These are phyloP conservation scores for Sciurus niger DNA, from an alignment of 2,113 vertebrate species.

Conservation along the genomic window DNA sequence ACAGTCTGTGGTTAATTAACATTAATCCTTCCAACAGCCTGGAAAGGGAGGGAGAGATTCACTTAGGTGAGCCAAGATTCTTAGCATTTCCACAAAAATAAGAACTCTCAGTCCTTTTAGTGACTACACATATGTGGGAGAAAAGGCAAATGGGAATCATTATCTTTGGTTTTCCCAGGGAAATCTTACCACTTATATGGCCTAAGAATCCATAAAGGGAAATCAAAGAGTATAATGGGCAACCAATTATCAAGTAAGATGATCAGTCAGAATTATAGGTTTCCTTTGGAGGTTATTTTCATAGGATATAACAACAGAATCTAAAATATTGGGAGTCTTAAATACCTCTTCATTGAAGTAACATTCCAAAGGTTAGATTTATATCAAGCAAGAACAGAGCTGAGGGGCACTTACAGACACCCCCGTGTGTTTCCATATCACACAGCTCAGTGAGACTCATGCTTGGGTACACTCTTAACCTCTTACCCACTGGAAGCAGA, in stretches of 20 bases:
- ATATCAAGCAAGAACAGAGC: background rate
- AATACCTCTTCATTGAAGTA: background rate
- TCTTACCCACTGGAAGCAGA: background rate
- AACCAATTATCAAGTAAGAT: background rate
- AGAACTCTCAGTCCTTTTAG: background rate
- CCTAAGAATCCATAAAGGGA: background rate
- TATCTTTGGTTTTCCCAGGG: background rate
- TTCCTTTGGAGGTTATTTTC: slow-evolving; percentile 8
- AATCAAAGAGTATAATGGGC: background rate
- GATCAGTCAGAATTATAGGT: background rate
- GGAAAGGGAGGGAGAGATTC: background rate
- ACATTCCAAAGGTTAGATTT: background rate
- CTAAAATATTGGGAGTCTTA: background rate
- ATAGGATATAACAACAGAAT: background rate
- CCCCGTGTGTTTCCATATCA: background rate
- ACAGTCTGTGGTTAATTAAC: background rate
- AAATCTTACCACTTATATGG: background rate
- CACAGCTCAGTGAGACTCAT: background rate
- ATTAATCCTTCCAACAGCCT: background rate
- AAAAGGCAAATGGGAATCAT: background rate
- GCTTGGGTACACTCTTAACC: background rate
- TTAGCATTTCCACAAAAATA: background rate
- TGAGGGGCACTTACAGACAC: too few species aligned
- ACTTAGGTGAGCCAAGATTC: background rate
- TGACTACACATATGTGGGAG: background rate